Percentiles rank a stretch among this genome's conserved stretches.
Conservation (phyloP, 2,888 invertebrate species). For the Pterostichus madidus region DNA sequence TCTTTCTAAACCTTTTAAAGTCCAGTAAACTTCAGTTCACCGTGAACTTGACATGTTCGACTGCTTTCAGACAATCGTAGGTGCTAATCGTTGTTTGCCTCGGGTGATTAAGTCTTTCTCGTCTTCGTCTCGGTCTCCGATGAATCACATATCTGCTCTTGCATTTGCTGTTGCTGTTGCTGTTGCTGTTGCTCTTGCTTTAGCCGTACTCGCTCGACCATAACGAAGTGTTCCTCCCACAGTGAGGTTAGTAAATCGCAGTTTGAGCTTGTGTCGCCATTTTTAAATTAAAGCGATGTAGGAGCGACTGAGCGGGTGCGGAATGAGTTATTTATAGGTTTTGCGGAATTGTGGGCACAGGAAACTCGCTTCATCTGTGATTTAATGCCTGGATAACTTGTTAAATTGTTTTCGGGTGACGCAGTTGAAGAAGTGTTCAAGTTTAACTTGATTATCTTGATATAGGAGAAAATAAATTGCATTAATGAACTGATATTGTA, state of each 20-base stretch:
- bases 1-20: not conserved
- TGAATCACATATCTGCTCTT: not conserved
- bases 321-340: constrained; percentile 30
- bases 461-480: not conserved
- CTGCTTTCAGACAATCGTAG: constrained; percentile 28
- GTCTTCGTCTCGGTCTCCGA: not conserved
- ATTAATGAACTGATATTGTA: too few relatives aligned
- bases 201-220: not conserved
- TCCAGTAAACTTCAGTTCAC: not conserved
- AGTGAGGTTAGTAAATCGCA: constrained; percentile 16
- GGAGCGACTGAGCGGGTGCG: constrained; percentile 13
- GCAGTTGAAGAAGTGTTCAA: not conserved
- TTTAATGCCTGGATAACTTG: constrained; percentile 32
- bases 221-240: constrained; percentile 13
- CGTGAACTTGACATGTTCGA: constrained; percentile 35
- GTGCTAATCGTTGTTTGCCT: constrained; percentile 34
- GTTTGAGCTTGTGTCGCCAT: constrained; percentile 26
- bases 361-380: constrained; percentile 44
- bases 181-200: not conserved
- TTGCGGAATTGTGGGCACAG: constrained; percentile 42
- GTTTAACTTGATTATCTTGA: constrained; percentile 4
- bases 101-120: constrained; percentile 21
- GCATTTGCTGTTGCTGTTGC: too few relatives aligned
- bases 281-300: constrained; percentile 31
- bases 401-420: constrained; percentile 4